These are phyloP conservation scores for Synergus japonicus DNA, from an alignment of 2,888 invertebrate genomes.

Conservation along the genomic window DNA sequence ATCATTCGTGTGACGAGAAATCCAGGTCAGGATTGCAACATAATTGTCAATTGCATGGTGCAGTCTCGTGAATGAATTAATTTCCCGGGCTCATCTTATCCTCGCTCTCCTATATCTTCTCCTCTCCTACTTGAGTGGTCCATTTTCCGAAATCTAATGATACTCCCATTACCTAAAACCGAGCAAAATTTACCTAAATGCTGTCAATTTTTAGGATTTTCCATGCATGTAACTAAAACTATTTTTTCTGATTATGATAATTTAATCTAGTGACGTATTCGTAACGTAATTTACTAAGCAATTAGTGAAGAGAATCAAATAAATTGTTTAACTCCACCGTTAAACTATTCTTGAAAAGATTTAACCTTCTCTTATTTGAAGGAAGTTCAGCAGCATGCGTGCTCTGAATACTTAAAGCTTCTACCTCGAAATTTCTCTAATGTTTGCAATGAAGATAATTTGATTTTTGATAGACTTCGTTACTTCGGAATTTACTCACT, in stretches of 20 bases:
- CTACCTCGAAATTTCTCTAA: no score
- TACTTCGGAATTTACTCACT: no score
- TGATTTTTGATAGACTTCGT: not conserved
- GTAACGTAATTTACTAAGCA: no score
- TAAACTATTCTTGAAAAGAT: not conserved
- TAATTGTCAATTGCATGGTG: slow-evolving; percentile 35
- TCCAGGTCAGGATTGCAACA: slow-evolving; percentile 32
- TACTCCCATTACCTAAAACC: slow-evolving; percentile 1
- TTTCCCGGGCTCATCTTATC: slow-evolving; percentile 29
- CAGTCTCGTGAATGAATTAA: slow-evolving; percentile 21
- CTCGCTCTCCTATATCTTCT: not conserved
- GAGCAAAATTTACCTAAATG: not conserved
- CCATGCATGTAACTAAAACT: not conserved
- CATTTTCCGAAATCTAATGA: slow-evolving; percentile 35
- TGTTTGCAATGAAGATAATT: not conserved
- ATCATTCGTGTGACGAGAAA: slow-evolving; percentile 19
- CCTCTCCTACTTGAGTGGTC: slow-evolving; percentile 17
- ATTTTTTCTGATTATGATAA: no score
- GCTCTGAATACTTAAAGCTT: no score
- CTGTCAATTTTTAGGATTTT: not conserved
- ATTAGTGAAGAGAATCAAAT: not conserved
- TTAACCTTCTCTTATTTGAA: not conserved
- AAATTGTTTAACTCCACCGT: not conserved
- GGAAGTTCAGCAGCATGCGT: no score
- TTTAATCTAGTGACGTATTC: no score